Evolutionary conservation across 2,888 invertebrate species (phyloP).

Genomic region (Drosophila histrio): DNA sequence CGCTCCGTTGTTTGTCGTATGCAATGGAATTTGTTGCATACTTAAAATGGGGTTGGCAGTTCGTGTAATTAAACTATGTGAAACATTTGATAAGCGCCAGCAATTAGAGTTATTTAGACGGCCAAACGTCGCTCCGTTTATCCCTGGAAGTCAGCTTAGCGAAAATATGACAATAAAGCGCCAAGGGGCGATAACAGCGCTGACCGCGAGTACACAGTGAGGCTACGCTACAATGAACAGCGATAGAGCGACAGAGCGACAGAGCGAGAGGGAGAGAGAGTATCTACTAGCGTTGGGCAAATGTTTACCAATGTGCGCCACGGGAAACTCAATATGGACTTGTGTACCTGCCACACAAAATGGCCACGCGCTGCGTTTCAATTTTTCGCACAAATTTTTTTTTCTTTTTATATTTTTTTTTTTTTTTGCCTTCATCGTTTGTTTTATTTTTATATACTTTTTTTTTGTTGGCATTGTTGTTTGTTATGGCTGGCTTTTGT

Average conservation of each 20-base stretch:
- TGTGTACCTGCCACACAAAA: slow-evolving; percentile 38
- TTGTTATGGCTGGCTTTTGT: slow-evolving; percentile 73
- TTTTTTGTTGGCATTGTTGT: slow-evolving; percentile 64
- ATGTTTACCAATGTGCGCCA: slow-evolving; percentile 68
- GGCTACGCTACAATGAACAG: slow-evolving; percentile 30
- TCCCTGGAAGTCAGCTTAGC: slow-evolving; percentile 44
- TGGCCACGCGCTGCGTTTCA: slow-evolving; percentile 61
- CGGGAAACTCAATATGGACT: slow-evolving; percentile 75
- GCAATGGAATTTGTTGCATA: slow-evolving; percentile 25
- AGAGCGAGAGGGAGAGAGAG: neutral
- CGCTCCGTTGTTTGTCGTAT: slow-evolving; percentile 21
- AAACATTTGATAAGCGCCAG: slow-evolving; percentile 60
- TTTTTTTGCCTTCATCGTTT: slow-evolving; percentile 39
- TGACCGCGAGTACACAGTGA: slow-evolving; percentile 8
- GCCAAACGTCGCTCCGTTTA: slow-evolving; percentile 53
- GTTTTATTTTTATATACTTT: no score
- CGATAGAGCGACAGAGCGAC: neutral
- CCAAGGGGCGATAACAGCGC: slow-evolving; percentile 1
- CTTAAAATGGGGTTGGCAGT: slow-evolving; percentile 41
- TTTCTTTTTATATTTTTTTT: neutral
- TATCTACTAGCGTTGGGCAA: slow-evolving; percentile 46
- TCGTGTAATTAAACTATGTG: slow-evolving; percentile 63
- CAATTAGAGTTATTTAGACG: slow-evolving; percentile 71
- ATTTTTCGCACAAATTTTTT: slow-evolving; percentile 55
- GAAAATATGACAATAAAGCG: slow-evolving; percentile 56